phyloP scores from a whole-genome alignment of 2,888 invertebrate genomes.

The Amiota communis region DNA sequence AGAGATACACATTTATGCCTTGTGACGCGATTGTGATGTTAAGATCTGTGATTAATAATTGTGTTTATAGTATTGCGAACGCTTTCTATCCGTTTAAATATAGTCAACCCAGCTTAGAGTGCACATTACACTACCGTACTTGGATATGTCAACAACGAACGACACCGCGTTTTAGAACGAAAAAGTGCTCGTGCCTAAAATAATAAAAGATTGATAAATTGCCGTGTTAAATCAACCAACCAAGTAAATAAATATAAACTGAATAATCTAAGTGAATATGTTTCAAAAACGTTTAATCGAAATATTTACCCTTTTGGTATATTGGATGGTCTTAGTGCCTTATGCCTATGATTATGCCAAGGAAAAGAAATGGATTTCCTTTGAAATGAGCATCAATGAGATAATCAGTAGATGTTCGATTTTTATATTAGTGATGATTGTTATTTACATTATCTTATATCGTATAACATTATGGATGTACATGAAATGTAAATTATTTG shows the following conservation, averaged over 20 bases:
- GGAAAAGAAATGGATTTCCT: constrained; percentile 44
- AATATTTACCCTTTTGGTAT: constrained; percentile 53
- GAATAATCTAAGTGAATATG: constrained; percentile 41
- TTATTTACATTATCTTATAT: constrained; percentile 54
- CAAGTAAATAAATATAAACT: background rate
- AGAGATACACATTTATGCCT: background rate
- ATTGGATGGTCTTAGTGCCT: constrained; percentile 57
- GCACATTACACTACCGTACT: constrained; percentile 17
- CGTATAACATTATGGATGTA: constrained; percentile 54
- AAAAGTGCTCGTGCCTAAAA: background rate
- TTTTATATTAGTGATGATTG: constrained; percentile 49
- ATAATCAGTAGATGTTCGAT: constrained; percentile 47
- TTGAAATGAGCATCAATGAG: constrained; percentile 32
- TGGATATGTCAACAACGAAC: constrained; percentile 12
- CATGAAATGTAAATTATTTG: constrained; percentile 54
- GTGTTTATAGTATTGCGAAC: background rate
- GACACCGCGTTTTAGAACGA: background rate
- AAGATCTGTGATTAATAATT: constrained; percentile 20
- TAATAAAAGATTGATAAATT: background rate
- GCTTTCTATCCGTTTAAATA: constrained; percentile 2
- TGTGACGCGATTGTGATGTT: constrained; percentile 1
- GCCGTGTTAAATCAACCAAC: background rate
- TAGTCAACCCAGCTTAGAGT: background rate
- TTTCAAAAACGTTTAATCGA: constrained; percentile 62
- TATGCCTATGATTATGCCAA: constrained; percentile 52